Evolutionary conservation across 2,113 vertebrate genomes (phyloP), one percentile per base, ranked within the genome.

Genomic region (Centrocercus urophasianus): DNA sequence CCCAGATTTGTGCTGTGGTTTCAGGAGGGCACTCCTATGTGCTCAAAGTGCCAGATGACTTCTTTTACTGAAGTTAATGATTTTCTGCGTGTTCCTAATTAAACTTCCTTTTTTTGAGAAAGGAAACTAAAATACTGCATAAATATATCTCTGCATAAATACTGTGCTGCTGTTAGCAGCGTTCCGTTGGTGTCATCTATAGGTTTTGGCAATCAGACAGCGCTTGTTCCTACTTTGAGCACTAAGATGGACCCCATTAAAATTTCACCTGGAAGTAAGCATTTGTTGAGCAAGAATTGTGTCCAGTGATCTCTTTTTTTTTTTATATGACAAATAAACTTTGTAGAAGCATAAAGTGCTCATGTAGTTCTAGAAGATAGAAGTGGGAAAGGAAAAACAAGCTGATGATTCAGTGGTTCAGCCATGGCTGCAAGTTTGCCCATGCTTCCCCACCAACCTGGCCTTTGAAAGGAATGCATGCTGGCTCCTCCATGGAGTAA

Each of bases 401-500:
- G 32, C 28, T 0, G 0, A 28, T 36, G 32, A 52, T 22, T 71
- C 0, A 1, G 74, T 57, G 78, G 22, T 38, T 65, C 5, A 70
- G 27, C 21, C 27, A 22, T 34, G 79, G 38, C 36, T n/a, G 17
- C 56, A 48, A 54, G 27, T 54, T 66, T 82, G 27, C 11, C 27
- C 27, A 30, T 40, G 40, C 66, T 76, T 79, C 54, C 19, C 9
- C 48, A 13, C 22, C 30, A 32, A 59, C 40, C 59, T 1, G 1
- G 25, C 77, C 73, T 72, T 82, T 1, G 0, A 1, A 1, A 87
- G 71, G 42, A 87, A 47, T 19, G 36, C 0, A 0, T 38, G 15
- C 56, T 71, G 38, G 32, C 14, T 76, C 74, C 78, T 67, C 28
- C 2, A 1, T 28, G 25, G 45, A 40, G 38, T 65, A 27, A 28